Conservation (phyloP, 23 tunicate genomes). For the Trididemnum nubilum region DNA sequence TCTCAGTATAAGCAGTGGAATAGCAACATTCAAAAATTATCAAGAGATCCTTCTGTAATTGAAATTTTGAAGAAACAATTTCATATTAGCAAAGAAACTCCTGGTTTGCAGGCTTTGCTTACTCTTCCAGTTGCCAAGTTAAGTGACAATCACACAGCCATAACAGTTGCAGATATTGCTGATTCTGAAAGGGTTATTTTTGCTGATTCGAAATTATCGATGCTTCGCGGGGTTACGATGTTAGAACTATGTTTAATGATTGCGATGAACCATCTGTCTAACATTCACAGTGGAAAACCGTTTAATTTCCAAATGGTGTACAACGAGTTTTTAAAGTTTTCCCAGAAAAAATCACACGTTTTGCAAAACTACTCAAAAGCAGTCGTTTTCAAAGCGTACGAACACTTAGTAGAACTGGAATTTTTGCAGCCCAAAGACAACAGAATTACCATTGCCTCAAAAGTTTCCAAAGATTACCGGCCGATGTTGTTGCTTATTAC, state of each 20-base stretch:
- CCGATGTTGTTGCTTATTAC: conserved; percentile 69
- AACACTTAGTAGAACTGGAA: conserved; percentile 74
- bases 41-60: conserved; percentile 44
- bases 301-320: conserved; percentile 92
- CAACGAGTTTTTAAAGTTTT: conserved; percentile 77
- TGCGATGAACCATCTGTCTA: conserved; percentile 73
- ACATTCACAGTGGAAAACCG: conserved; percentile 51
- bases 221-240: conserved; percentile 64
- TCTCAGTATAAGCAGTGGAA: conserved; percentile 39
- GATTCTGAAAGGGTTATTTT: conserved; percentile 36
- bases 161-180: conserved; percentile 44
- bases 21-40: conserved; percentile 18
- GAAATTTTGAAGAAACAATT: conserved; percentile 46
- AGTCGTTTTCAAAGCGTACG: conserved; percentile 74
- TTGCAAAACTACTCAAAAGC: conserved; percentile 63
- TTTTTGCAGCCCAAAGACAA: conserved; percentile 46
- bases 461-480: conserved; percentile 62
- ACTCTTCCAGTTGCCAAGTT: conserved; percentile 35
- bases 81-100: conserved; percentile 43
- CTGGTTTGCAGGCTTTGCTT: conserved; percentile 37
- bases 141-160: conserved; percentile 5
- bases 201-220: conserved; percentile 57
- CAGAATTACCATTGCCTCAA: not conserved
- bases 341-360: conserved; percentile 66
- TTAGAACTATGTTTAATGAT: conserved; percentile 79